These are phyloP conservation scores for Antechinus stuartii DNA, from an alignment of 2,113 vertebrate species.

Conservation along the genomic window DNA sequence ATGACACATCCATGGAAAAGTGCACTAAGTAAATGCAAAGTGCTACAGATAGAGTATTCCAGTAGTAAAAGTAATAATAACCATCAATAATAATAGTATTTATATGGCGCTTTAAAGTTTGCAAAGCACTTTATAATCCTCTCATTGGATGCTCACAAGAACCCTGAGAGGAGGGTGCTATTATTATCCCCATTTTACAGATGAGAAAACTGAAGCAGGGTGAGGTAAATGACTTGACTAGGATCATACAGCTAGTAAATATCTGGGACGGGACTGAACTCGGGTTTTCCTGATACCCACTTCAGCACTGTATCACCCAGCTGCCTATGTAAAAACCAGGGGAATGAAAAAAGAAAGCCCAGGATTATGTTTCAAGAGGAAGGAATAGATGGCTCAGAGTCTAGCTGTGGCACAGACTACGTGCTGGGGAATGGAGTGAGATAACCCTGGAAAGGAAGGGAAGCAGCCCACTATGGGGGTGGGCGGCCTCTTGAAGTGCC, in stretches of 20 bases:
- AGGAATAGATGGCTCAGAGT: too few species aligned
- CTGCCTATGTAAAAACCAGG: too few species aligned
- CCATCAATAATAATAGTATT: neutral
- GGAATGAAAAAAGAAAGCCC: too few species aligned
- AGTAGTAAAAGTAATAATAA: neutral
- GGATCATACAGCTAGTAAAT: too few species aligned
- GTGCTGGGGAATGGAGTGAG: neutral
- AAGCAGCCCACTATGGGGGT: neutral
- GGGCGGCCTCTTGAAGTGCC: too few species aligned
- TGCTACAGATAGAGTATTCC: neutral
- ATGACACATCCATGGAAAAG: neutral
- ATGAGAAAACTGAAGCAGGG: neutral
- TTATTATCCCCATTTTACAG: neutral
- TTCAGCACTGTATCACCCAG: too few species aligned
- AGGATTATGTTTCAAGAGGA: too few species aligned
- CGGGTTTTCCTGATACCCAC: neutral
- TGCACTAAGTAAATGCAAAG: neutral
- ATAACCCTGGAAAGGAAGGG: neutral
- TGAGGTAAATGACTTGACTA: neutral
- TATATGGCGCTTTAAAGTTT: neutral
- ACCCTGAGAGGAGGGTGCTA: neutral
- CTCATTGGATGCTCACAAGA: neutral
- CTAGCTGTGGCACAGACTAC: too few species aligned
- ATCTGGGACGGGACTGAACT: neutral
- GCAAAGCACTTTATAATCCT: neutral